Base-by-base conservation (phyloP, 2,113 vertebrate species). In the Lanius collurio region DNA sequence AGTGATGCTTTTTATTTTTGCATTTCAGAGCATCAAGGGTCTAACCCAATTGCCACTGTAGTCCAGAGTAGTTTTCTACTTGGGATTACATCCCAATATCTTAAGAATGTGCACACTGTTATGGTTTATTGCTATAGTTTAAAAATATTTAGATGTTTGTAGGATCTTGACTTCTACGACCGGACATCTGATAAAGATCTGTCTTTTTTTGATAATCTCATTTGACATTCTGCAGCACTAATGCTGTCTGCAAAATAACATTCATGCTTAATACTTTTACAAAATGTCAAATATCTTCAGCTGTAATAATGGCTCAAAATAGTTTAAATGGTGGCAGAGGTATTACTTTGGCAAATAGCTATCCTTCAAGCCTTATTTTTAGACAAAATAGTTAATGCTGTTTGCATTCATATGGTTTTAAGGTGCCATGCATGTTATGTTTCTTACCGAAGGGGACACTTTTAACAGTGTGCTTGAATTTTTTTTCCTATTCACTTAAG, bases 351-450 rank as follows among this genome's bases (percentile, higher is more conserved):
- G 44, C 55, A 63, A 84, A 46, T 50, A 87, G 13, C 30, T 60
- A 6, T 63, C 27, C 53, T 50, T 49, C 44, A 82, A 87, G 17
- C 57, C 53, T 65, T 77, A 35, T 74, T 83, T 92, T 70, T 57
- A 55, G 49, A 83, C 85, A 59, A 69, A 79, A 60, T 49, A 79
- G 30, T 21, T 77, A 31, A 35, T 56, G n/a, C 30, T 76, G 50
- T 77, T 94, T 65, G 33, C 41, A 44, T 79, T 63, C 62, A 53
- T 0, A 0, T 64, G 28, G 47, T 85, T 68, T 82, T 68, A 73
- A 76, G 46, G 22, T 4, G 5, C 31, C 10, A 4, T 21, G 13
- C 22, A 7, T 50, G 28, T 57, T 53, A 44, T 0, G 0, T 60
- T 85, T 52, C 41, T 79, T 90, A 75, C 17, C 0, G 0, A 87